Percentiles rank a stretch among this genome's conserved stretches.
Evolutionary conservation across 64 coral and sea anemone genomes (phyloP).

Genomic region (Pocillopora damicornis): DNA sequence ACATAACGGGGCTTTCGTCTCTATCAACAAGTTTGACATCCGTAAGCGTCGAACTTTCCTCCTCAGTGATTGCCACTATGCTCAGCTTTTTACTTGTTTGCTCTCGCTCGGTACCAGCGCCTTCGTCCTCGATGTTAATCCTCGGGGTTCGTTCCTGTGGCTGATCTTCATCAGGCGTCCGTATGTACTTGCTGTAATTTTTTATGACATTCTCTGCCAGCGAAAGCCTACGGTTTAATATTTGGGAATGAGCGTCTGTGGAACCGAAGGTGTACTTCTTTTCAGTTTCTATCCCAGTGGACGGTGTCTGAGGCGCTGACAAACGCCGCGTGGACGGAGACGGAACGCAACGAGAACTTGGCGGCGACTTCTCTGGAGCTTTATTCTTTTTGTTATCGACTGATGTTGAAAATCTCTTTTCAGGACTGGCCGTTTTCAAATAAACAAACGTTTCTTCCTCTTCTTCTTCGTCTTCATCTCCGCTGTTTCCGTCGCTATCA

Average conservation of each 20-base stretch:
- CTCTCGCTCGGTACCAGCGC: background rate
- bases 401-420: background rate
- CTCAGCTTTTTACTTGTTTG: background rate
- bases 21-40: constrained; percentile 13
- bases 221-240: constrained; percentile 19
- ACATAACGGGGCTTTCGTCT: background rate
- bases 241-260: constrained; percentile 28
- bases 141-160: background rate
- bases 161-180: constrained; percentile 10
- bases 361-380: background rate
- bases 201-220: constrained; percentile 33
- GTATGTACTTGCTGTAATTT: constrained; percentile 37
- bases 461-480: background rate
- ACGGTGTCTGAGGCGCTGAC: background rate
- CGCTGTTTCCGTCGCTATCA: constrained; percentile 1
- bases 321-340: constrained; percentile 5
- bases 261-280: constrained; percentile 1
- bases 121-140: background rate
- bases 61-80: constrained; percentile 2
- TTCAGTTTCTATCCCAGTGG: background rate
- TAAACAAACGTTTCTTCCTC: constrained; percentile 2
- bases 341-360: background rate
- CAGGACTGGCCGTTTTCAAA: constrained; percentile 3
- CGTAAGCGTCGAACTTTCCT: background rate
- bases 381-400: background rate